Conservation (phyloP, 2,797 vertebrate species). For the Valencia hispanica region DNA sequence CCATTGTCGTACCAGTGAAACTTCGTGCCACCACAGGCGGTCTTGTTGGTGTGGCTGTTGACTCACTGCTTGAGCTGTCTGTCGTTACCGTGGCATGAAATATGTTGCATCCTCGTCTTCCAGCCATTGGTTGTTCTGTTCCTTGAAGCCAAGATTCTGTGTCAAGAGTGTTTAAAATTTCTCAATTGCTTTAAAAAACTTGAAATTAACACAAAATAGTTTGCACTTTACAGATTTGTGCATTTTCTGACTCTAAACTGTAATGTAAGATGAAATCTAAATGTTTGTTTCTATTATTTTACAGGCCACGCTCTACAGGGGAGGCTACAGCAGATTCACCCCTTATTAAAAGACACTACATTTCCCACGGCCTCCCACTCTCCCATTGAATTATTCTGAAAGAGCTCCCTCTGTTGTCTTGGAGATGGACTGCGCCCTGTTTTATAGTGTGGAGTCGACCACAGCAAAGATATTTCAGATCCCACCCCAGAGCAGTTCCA, state of each 20-base stretch:
- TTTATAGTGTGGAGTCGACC: constrained; percentile 63
- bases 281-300: constrained; percentile 44
- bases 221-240: not conserved
- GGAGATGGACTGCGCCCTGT: constrained; percentile 74
- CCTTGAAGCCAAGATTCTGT: too few relatives aligned
- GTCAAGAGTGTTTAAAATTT: too few relatives aligned
- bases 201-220: too few relatives aligned
- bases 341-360: constrained; percentile 89
- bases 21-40: not conserved
- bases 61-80: not conserved
- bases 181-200: too few relatives aligned
- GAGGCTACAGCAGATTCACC: constrained; percentile 99
- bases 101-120: too few relatives aligned
- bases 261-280: not conserved
- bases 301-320: constrained; percentile 98
- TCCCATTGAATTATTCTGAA: constrained; percentile 71
- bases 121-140: too few relatives aligned
- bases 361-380: constrained; percentile 72
- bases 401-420: constrained; percentile 76
- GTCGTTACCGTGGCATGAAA: not conserved
- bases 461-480: constrained; percentile 71
- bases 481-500: constrained; percentile 70
- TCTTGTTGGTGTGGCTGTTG: not conserved
- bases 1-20: not conserved
- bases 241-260: not conserved